These are phyloP conservation scores for Operophtera brumata DNA, from an alignment of 2,888 invertebrate species.

Conservation along the genomic window DNA sequence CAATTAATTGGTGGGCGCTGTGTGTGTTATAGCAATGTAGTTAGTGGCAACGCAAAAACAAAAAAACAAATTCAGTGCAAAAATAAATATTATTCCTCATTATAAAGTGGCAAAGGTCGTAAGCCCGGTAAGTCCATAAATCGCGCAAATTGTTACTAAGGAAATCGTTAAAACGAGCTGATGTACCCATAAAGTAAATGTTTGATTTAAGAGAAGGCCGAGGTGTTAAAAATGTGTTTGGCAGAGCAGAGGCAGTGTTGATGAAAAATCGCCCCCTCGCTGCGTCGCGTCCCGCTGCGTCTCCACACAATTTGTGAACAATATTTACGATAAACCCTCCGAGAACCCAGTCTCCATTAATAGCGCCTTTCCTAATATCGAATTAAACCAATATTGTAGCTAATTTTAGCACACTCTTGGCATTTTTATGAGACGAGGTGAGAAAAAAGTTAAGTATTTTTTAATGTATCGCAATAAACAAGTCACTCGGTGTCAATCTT, in stretches of 20 bases:
- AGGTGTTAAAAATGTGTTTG: constrained; percentile 80
- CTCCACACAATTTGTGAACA: constrained; percentile 71
- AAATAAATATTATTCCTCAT: constrained; percentile 7
- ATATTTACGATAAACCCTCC: constrained; percentile 76
- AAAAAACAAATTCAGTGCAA: background rate
- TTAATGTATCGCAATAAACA: constrained; percentile 63
- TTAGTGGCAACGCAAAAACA: background rate
- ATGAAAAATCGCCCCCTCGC: constrained; percentile 79
- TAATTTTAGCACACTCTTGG: constrained; percentile 49
- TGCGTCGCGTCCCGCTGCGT: constrained; percentile 71
- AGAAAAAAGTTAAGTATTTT: constrained; percentile 49
- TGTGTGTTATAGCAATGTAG: too few species aligned
- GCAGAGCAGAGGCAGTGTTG: constrained; percentile 67
- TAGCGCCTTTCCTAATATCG: constrained; percentile 56
- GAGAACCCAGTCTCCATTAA: constrained; percentile 63
- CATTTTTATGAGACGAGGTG: constrained; percentile 49
- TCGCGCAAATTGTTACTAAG: constrained; percentile 24
- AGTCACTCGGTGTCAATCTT: constrained; percentile 71
- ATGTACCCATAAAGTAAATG: constrained; percentile 68
- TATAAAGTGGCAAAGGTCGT: constrained; percentile 22
- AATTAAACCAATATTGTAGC: constrained; percentile 57
- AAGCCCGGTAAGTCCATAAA: constrained; percentile 21
- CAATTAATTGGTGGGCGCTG: too few species aligned
- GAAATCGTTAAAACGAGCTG: constrained; percentile 44
- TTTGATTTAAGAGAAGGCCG: constrained; percentile 69